A percentile compares a stretch with the other conserved stretches of the same genome.
Evolutionary conservation across 2,888 invertebrate species (phyloP).

Genomic region (Volucella inanis): DNA sequence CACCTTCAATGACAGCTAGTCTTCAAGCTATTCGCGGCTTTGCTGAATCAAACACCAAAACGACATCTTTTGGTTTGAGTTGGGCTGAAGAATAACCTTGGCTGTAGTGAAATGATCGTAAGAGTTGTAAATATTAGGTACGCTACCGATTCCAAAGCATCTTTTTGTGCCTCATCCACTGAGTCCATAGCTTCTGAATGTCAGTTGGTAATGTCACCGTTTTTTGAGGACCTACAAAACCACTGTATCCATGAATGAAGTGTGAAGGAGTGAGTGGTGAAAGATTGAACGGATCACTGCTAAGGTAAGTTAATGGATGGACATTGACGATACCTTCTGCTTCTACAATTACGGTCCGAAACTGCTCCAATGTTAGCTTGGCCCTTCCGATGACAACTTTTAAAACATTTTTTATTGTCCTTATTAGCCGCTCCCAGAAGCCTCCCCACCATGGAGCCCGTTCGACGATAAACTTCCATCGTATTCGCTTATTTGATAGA

Average conservation of each 20-base stretch:
- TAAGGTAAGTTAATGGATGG: slow-evolving; percentile 43
- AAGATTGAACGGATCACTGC: slow-evolving; percentile 41
- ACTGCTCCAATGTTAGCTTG: slow-evolving; percentile 26
- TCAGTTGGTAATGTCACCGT: neutral
- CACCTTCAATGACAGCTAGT: slow-evolving; percentile 26
- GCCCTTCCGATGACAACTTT: slow-evolving; percentile 52
- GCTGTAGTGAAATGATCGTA: slow-evolving; percentile 23
- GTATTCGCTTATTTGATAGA: slow-evolving; percentile 36
- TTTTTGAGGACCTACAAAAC: neutral
- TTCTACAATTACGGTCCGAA: slow-evolving; percentile 40
- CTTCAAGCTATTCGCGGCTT: slow-evolving; percentile 46
- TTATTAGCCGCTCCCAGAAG: slow-evolving; percentile 52
- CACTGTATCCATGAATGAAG: slow-evolving; percentile 7
- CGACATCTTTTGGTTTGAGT: slow-evolving; percentile 6
- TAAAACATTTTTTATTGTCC: slow-evolving; percentile 51
- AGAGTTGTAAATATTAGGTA: slow-evolving; percentile 17
- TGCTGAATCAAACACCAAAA: slow-evolving; percentile 20
- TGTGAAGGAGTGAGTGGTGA: slow-evolving; percentile 35
- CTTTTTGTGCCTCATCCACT: neutral
- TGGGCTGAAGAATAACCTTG: neutral
- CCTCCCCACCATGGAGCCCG: slow-evolving; percentile 59
- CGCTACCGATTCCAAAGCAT: slow-evolving; percentile 26
- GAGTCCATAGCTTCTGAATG: neutral
- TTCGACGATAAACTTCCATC: slow-evolving; percentile 53
- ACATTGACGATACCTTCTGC: slow-evolving; percentile 41